phyloP scores from a whole-genome alignment of 2,888 invertebrate species.

The Andrena camellia region DNA sequence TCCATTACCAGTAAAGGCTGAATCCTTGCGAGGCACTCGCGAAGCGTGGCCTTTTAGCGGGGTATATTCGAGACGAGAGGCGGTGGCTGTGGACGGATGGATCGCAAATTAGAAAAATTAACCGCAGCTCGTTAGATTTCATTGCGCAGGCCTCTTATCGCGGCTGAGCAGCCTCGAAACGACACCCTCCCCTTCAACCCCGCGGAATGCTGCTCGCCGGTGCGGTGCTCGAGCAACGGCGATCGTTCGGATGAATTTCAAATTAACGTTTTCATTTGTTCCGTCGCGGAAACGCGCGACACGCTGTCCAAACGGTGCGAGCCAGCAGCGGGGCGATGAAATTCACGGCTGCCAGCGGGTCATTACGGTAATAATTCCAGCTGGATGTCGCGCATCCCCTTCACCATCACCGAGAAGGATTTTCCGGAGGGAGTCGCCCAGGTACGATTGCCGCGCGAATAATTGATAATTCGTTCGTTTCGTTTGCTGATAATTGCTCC shows the following conservation, averaged over 20 bases:
- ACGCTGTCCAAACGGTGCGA: slow-evolving; percentile 13
- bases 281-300: slow-evolving; percentile 6
- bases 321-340: slow-evolving; percentile 12
- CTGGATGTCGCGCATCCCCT: slow-evolving; percentile 22
- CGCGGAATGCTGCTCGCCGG: not conserved
- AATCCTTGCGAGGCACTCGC: not conserved
- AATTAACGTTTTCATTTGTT: slow-evolving; percentile 62
- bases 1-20: not conserved
- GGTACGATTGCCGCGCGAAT: not conserved
- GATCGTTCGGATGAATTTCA: slow-evolving; percentile 46
- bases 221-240: not conserved
- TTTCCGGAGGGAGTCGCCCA: not conserved
- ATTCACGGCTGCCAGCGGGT: slow-evolving; percentile 27
- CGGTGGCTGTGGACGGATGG: not conserved
- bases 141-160: slow-evolving; percentile 27
- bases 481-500: slow-evolving; percentile 34
- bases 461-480: slow-evolving; percentile 35
- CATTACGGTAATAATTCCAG: slow-evolving; percentile 39
- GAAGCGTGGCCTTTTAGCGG: not conserved
- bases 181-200: not conserved
- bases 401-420: slow-evolving; percentile 23
- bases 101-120: slow-evolving; percentile 43
- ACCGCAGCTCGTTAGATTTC: slow-evolving; percentile 35
- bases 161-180: not conserved
- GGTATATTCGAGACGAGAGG: not conserved